phyloP scores from a whole-genome alignment of 2,797 vertebrate genomes.

The Labeo calbasu region DNA sequence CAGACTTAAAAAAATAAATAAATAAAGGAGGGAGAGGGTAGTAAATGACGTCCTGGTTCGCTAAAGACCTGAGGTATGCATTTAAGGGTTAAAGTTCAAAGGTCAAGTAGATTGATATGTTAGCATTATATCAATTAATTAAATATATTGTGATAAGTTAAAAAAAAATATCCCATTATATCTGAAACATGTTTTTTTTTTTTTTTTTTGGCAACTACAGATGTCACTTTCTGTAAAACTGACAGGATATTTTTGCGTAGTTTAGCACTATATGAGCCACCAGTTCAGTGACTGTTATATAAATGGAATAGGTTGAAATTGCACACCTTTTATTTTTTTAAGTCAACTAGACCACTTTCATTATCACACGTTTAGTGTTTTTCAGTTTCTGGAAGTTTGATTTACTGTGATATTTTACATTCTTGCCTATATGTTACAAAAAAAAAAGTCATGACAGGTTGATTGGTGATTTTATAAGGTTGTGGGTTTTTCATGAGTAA shows the following conservation, averaged over 20 bases:
- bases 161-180: too few species aligned
- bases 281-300: background rate
- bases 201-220: background rate
- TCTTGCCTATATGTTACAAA: background rate
- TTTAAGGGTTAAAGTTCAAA: too few species aligned
- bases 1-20: too few species aligned
- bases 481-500: background rate
- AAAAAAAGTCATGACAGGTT: background rate
- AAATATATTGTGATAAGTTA: too few species aligned
- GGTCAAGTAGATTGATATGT: too few species aligned
- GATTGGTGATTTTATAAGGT: conserved; percentile 3
- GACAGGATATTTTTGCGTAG: background rate
- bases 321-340: background rate
- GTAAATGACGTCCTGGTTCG: too few species aligned
- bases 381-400: background rate
- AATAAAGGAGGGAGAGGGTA: too few species aligned
- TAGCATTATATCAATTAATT: too few species aligned
- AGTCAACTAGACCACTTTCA: background rate
- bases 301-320: background rate
- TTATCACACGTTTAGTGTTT: background rate
- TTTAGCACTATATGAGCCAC: background rate
- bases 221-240: background rate
- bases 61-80: too few species aligned
- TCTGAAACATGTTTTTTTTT: too few species aligned
- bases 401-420: background rate